These are phyloP conservation scores for Sarcophaga subvicina DNA, from an alignment of 2,888 invertebrate species.

Conservation along the genomic window DNA sequence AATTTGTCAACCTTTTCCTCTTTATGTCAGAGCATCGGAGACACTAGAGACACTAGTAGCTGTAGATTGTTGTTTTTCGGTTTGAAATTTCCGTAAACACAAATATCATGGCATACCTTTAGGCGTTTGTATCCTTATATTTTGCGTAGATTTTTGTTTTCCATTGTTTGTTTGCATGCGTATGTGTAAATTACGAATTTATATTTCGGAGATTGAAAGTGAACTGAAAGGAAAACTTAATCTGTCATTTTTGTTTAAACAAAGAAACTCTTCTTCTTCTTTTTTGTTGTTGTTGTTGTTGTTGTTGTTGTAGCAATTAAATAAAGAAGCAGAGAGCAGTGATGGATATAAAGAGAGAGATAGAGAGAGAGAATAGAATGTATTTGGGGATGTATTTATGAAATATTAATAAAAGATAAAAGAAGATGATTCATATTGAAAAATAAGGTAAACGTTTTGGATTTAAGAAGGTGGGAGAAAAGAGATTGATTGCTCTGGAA, in stretches of 20 bases:
- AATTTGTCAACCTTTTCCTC: constrained; percentile 41
- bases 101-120: constrained; percentile 71
- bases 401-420: not conserved
- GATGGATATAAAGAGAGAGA: not conserved
- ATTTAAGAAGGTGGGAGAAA: no score
- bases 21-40: constrained; percentile 31
- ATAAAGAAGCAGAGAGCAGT: not conserved
- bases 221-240: constrained; percentile 21
- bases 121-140: constrained; percentile 65
- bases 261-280: constrained; percentile 37
- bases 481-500: no score
- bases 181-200: constrained; percentile 47
- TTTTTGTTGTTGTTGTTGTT: no score
- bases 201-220: not conserved
- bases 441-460: no score
- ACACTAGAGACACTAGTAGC: constrained; percentile 7
- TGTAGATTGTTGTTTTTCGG: not conserved
- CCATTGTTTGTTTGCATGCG: constrained; percentile 2
- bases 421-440: not conserved
- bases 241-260: constrained; percentile 56
- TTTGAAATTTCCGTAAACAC: constrained; percentile 59
- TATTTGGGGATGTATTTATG: not conserved
- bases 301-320: no score
- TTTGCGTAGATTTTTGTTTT: constrained; percentile 52
- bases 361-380: not conserved